These are phyloP conservation scores for Bombylius discolor DNA, from an alignment of 2,888 invertebrate species.

Conservation along the genomic window DNA sequence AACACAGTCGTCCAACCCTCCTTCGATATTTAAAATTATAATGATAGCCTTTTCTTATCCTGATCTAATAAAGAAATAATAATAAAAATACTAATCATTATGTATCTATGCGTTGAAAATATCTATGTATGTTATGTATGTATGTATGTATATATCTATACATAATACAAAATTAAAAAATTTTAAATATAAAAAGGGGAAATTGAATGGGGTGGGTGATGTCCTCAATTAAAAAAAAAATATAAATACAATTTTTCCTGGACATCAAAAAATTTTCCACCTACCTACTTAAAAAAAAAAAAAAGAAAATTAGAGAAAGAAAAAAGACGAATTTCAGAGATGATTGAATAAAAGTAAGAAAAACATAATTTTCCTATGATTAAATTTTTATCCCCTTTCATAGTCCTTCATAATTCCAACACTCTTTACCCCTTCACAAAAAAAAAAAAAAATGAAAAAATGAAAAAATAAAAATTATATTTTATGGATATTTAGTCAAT, in stretches of 20 bases:
- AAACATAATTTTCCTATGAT: constrained; percentile 14
- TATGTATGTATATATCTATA: no score
- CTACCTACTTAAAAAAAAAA: background rate
- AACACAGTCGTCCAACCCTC: no score
- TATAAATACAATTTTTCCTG: constrained; percentile 3
- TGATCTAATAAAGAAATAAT: no score
- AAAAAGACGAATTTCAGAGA: background rate
- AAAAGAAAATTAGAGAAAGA: background rate
- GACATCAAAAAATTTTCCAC: constrained; percentile 13
- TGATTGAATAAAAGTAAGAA: constrained; percentile 7
- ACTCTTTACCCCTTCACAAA: background rate
- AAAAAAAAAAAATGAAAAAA: background rate
- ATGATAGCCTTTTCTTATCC: no score
- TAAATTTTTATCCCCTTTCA: constrained; percentile 7
- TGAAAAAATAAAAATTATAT: background rate
- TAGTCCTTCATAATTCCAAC: background rate
- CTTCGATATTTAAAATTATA: no score
- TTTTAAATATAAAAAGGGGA: background rate
- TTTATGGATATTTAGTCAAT: background rate
- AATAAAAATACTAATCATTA: no score
- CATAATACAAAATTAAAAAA: no score
- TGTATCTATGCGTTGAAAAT: no score
- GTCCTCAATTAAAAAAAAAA: background rate
- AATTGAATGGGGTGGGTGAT: background rate
- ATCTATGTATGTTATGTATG: no score